These are phyloP conservation scores for Vombatus ursinus DNA, from an alignment of 2,113 vertebrate species.

Conservation along the genomic window DNA sequence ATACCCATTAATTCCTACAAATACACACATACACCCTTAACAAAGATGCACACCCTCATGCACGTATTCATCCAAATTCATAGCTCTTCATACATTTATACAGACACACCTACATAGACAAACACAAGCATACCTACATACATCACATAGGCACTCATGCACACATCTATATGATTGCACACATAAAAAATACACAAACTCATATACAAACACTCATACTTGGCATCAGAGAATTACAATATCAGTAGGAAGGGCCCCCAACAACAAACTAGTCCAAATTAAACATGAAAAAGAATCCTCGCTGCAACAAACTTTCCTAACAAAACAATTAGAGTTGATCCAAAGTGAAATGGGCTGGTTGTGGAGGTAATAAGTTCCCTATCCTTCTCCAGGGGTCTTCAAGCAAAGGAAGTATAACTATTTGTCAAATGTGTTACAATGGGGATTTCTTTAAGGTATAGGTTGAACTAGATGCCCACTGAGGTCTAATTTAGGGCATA, in stretches of 20 bases:
- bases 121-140: background rate
- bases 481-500: no score
- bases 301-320: background rate
- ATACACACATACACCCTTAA: background rate
- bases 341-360: background rate
- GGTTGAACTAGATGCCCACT: background rate
- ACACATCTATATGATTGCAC: background rate
- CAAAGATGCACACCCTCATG: background rate
- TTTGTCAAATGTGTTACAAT: background rate
- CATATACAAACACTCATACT: background rate
- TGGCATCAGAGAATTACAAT: background rate
- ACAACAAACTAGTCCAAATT: background rate
- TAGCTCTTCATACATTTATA: background rate
- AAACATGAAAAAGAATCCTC: background rate
- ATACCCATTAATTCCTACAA: background rate
- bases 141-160: background rate
- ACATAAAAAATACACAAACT: background rate
- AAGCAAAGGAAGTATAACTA: background rate
- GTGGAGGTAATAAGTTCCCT: background rate
- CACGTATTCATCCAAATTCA: background rate
- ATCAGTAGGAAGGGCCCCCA: background rate
- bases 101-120: background rate
- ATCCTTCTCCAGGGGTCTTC: background rate
- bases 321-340: background rate
- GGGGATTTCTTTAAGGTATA: background rate